Base-by-base conservation (phyloP, 37 sponge, comb jelly and placozoan genomes). In the Tethya wilhelma region DNA sequence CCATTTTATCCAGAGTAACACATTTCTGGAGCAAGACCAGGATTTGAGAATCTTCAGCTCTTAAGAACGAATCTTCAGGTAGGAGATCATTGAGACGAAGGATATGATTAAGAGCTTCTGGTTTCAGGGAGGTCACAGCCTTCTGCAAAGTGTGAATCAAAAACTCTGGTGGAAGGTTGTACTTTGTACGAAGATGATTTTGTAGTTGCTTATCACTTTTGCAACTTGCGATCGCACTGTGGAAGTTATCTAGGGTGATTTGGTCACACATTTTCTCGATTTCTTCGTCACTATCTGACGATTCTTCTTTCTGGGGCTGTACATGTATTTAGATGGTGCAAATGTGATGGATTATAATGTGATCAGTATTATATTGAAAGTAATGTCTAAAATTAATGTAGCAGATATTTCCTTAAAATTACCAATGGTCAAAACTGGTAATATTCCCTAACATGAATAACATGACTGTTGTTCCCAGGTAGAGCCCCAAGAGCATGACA, bases 1-100 rank as follows among this genome's bases (percentile, higher is more conserved):
- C 82, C 63, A 73, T 59, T 2, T 75, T 36, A 19, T 76, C 71
- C 11, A 42, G 34, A 5, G 82, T 78, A 53, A 86, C 83, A 4
- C 83, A 66, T 32, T 75, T 81, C 56, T 86, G 82, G 19, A 91
- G 62, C 4, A 77, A 46, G n/a, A 78, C 55, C 49, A 91, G 31
- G 40, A 91, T n/a, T 44, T 62, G 70, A 19, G 77, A 79, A 20
- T 85, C 74, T 63, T 59, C 77, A 6, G 81, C 55, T 53, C 64
- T 53, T 23, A 87, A 31, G 29, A 45, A 23, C 1, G 81, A 80
- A 34, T 87, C 81, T 19, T 20, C 38, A 0, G 88, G 88, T 14
- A 87, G 69, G 25, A 79, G 37, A 22, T 59, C 12, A 42, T 87
- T 80, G 38, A 87, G 49, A 26, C 81, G 64, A 0, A 87, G 88